phyloP scores from a whole-genome alignment of 2,797 vertebrate species.

The Diceros bicornis region DNA sequence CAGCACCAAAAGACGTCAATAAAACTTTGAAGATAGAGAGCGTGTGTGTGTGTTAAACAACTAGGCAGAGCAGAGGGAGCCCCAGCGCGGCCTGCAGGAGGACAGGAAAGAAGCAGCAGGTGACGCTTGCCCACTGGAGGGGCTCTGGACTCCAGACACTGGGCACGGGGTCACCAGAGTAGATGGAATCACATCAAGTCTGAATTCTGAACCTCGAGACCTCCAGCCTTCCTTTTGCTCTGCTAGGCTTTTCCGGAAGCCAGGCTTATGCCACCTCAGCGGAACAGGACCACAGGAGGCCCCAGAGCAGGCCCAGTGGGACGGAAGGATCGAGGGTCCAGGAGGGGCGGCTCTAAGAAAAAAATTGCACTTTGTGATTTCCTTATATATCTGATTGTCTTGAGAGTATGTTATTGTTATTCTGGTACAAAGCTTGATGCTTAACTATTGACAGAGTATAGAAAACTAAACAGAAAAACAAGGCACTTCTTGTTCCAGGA shows the following conservation, averaged over 20 bases:
- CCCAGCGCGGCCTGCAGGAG: neutral
- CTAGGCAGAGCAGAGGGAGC: neutral
- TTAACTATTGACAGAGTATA: rapidly evolving
- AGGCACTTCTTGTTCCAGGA: neutral
- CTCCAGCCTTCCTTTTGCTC: too few relatives aligned
- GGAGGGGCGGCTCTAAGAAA: too few relatives aligned
- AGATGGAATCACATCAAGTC: too few relatives aligned
- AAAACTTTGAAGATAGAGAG: neutral
- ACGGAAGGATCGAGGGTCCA: rapidly evolving
- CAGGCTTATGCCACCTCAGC: too few relatives aligned
- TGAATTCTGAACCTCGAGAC: neutral
- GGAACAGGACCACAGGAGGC: neutral
- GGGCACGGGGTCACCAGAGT: rapidly evolving
- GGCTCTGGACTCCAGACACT: neutral
- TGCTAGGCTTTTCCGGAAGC: neutral
- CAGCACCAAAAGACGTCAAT: neutral
- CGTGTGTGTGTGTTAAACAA: too few relatives aligned
- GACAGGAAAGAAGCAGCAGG: too few relatives aligned
- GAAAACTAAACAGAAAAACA: neutral
- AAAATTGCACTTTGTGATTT: neutral
- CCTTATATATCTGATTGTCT: neutral
- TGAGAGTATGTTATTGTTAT: neutral
- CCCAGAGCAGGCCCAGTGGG: neutral
- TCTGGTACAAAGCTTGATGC: neutral
- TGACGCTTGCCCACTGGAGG: too few relatives aligned